A percentile compares a stretch with the other conserved stretches of the same genome.
Evolutionary conservation across 1,140 invertebrate species (phyloP).

Genomic region (Portunus trituberculatus): DNA sequence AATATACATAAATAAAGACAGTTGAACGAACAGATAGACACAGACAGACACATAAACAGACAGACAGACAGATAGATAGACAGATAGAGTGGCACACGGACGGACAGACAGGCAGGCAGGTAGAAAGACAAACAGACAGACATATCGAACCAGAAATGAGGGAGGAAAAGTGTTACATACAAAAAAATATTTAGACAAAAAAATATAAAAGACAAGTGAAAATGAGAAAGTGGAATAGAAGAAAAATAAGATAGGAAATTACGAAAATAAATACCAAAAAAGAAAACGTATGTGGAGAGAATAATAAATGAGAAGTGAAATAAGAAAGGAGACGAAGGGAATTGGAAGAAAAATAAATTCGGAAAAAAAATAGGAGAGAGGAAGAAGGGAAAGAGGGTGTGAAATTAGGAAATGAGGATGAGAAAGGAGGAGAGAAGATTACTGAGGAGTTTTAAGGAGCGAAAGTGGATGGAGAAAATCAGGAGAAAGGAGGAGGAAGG

Average conservation of each 20-base stretch:
- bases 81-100: too few species aligned
- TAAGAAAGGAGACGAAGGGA: not conserved
- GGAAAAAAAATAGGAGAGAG: not conserved
- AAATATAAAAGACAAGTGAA: not conserved
- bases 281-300: not conserved
- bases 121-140: constrained; percentile 19
- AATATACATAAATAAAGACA: not conserved
- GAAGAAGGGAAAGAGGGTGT: not conserved
- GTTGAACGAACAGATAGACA: not conserved
- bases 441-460: not conserved
- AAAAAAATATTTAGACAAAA: not conserved
- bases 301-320: too few species aligned
- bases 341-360: not conserved
- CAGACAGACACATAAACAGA: not conserved
- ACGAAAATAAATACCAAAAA: not conserved
- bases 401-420: not conserved
- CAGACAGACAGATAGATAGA: not conserved
- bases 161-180: too few species aligned
- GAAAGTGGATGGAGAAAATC: constrained; percentile 7
- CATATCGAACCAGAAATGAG: not conserved
- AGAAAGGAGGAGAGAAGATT: not conserved
- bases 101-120: not conserved
- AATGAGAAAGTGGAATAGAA: not conserved
- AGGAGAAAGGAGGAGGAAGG: not conserved
- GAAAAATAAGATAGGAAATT: not conserved